Conservation (phyloP, 1,140 invertebrate species). For the Phymorhynchus buccinoides region DNA sequence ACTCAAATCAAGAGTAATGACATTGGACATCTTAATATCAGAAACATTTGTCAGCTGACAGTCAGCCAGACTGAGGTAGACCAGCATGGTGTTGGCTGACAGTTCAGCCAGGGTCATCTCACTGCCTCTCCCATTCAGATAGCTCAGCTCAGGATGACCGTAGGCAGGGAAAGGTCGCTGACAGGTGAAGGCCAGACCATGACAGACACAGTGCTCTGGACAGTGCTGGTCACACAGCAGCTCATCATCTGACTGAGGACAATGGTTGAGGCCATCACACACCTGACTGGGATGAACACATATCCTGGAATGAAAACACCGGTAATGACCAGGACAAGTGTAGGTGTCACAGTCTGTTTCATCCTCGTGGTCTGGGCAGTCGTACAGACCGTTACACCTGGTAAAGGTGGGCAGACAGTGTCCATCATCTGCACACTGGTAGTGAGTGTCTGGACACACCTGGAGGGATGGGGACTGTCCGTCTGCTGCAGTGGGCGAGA, state of each 20-base stretch:
- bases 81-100: not conserved
- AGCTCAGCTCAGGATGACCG: not conserved
- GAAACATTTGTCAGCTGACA: not conserved
- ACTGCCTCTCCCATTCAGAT: slow-evolving; percentile 4
- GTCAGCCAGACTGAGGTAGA: slow-evolving; percentile 22
- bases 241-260: slow-evolving; percentile 19
- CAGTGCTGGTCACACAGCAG: not conserved
- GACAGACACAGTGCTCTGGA: not conserved
- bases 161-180: not conserved
- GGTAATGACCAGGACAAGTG: slow-evolving; percentile 14
- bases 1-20: slow-evolving; percentile 1
- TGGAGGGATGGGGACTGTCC: not conserved
- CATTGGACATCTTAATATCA: not conserved
- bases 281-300: slow-evolving; percentile 15
- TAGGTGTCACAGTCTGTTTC: slow-evolving; percentile 30
- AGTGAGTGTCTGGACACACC: slow-evolving; percentile 8
- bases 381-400: slow-evolving; percentile 26
- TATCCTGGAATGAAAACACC: not conserved
- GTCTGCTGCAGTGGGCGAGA: not conserved
- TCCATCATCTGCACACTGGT: not conserved
- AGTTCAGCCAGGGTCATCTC: not conserved
- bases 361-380: slow-evolving; percentile 27
- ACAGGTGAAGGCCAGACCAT: slow-evolving; percentile 25
- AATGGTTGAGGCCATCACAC: slow-evolving; percentile 27
- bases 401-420: slow-evolving; percentile 21